Percentiles rank a stretch among this genome's conserved stretches.
Evolutionary conservation across 1,140 invertebrate genomes (phyloP).

Genomic region (Pantala flavescens): DNA sequence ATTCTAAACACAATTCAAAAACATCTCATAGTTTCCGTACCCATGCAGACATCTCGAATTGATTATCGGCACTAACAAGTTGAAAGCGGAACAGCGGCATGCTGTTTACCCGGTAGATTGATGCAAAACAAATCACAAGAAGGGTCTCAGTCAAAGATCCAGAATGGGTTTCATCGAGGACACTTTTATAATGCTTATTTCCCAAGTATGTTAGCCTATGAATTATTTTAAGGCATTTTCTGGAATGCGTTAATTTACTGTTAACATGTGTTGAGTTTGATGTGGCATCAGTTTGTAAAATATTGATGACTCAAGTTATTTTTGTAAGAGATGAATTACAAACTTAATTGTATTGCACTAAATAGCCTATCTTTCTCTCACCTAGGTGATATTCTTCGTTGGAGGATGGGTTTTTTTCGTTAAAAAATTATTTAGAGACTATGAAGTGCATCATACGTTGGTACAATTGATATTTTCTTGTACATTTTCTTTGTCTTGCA

Average conservation of each 20-base stretch:
- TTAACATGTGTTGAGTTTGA: no score
- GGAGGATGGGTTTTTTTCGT: constrained; percentile 99
- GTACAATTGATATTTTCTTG: constrained; percentile 95
- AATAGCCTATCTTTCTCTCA: constrained; percentile 28
- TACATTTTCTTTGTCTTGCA: constrained; percentile 95
- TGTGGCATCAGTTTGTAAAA: no score
- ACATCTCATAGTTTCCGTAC: no score
- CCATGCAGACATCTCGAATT: no score
- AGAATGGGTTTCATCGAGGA: constrained; percentile 58
- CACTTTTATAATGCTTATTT: constrained; percentile 53
- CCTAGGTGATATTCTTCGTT: constrained; percentile 85
- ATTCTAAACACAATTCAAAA: no score
- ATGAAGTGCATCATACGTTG: constrained; percentile 90
- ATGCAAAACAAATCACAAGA: not conserved
- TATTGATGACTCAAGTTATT: no score
- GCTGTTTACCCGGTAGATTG: not conserved
- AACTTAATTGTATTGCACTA: no score
- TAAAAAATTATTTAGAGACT: constrained; percentile 94
- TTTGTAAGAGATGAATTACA: no score
- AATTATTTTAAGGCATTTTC: no score
- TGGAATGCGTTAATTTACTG: no score
- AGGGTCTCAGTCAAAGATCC: not conserved
- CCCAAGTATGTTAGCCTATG: constrained; percentile 42
- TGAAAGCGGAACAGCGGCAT: not conserved
- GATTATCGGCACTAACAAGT: no score